phyloP scores from a whole-genome alignment of 2,113 vertebrate genomes.

The Scalopus aquaticus region DNA sequence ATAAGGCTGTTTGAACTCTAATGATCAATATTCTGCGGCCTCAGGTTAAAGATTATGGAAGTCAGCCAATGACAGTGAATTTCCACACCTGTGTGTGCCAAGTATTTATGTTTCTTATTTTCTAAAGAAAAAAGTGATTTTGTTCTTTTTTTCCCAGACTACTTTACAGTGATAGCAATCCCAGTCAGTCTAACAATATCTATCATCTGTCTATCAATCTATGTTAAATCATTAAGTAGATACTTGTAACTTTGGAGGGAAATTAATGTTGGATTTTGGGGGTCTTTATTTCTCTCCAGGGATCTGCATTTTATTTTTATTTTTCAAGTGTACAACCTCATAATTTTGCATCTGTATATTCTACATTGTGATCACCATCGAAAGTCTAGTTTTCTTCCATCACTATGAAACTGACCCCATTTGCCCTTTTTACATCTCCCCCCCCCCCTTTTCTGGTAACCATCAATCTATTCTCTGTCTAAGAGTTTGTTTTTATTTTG shows the following conservation, averaged over 20 bases:
- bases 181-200: background rate
- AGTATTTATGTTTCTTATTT: background rate
- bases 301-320: too few relatives aligned
- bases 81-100: background rate
- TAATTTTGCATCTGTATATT: background rate
- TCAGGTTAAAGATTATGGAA: background rate
- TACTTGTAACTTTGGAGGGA: background rate
- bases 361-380: background rate
- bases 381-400: background rate
- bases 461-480: background rate
- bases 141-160: background rate
- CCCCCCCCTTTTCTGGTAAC: background rate
- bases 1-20: background rate
- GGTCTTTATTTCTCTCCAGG: background rate
- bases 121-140: slow-evolving; percentile 6
- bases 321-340: background rate
- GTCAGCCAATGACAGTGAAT: background rate
- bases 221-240: background rate
- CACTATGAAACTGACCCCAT: background rate
- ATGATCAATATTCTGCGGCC: background rate
- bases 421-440: background rate
- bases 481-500: background rate
- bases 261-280: background rate
- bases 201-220: background rate
- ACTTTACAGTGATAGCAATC: background rate